Evolutionary conservation across 2,797 vertebrate genomes (phyloP), one percentile per base, ranked within the genome.

Genomic region (Pelobates cultripes): DNA sequence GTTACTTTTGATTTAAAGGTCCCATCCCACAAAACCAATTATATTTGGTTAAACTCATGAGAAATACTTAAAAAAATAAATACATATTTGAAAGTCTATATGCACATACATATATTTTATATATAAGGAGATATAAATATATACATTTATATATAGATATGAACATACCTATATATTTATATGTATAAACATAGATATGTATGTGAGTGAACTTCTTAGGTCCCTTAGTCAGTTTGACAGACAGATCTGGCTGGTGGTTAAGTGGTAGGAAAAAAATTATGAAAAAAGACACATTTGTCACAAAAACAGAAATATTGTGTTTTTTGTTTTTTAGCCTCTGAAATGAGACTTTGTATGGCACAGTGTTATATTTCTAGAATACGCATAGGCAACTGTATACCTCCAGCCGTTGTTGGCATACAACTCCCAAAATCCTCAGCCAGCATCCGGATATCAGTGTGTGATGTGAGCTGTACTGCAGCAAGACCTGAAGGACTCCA

Each of bases 81-180:
- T 83, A 83, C 67, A 43, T 68, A 63, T 83, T 76, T 66, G 43
- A 9, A 17, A 47, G 44, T 41, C 40, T 83, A 43, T 82, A 66
- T 79, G 60, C 71, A 78, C 64, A 63, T 70, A 75, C 72, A 83
- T 75, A 83, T 83, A 83, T 70, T 51, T 72, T 78, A 70, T 78
- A 79, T 70, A 61, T 68, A 83, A 66, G 47, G 28, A 15, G 7
- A 60, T 76, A 64, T 66, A 77, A 76, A 71, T 76, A 77, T 81
- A 81, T 77, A 76, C 71, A 79, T 79, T 55, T 45, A 70, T 70
- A 72, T 83, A 77, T 76, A 81, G 73, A 82, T 82, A 71, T 72
- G 64, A 41, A 66, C 40, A 76, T 81, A 81, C 45, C 67, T 77
- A 76, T 76, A 81, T 81, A 79, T 79, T 66, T 82, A 74, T 72